phyloP scores from a whole-genome alignment of 1,140 invertebrate genomes.

The Cecropterus lyciades region DNA sequence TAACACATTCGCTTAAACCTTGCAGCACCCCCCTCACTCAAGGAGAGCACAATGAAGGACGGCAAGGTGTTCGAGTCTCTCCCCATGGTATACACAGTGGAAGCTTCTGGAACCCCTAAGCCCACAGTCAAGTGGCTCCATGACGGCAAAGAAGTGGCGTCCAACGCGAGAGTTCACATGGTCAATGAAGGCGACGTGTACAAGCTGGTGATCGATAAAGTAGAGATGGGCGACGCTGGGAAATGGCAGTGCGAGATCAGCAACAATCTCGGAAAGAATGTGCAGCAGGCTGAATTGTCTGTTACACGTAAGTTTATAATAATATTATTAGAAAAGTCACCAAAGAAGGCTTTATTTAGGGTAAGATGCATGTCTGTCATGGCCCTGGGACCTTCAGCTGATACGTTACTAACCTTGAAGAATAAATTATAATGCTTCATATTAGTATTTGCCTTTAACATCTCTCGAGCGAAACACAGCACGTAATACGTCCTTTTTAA shows the following conservation, averaged over 20 bases:
- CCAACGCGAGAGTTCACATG: slow-evolving; percentile 86
- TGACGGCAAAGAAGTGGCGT: slow-evolving; percentile 87
- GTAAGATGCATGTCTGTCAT: too few species aligned
- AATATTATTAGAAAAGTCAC: too few species aligned
- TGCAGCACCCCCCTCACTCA: slow-evolving; percentile 90
- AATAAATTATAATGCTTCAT: too few species aligned
- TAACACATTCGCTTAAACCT: slow-evolving; percentile 38
- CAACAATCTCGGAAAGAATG: slow-evolving; percentile 91
- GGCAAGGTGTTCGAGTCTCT: slow-evolving; percentile 90
- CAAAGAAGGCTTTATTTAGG: too few species aligned
- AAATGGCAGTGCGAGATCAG: slow-evolving; percentile 90
- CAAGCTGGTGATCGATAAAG: slow-evolving; percentile 88
- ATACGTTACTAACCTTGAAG: too few species aligned
- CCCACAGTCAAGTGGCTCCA: slow-evolving; percentile 92
- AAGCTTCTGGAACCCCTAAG: slow-evolving; percentile 89
- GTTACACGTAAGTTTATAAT: slow-evolving; percentile 91
- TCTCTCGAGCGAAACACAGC: too few species aligned
- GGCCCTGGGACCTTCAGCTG: too few species aligned
- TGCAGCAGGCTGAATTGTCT: slow-evolving; percentile 88
- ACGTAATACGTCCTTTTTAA: too few species aligned
- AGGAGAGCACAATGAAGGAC: slow-evolving; percentile 90
- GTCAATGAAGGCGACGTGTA: slow-evolving; percentile 89
- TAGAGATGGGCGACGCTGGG: slow-evolving; percentile 90
- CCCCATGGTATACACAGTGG: slow-evolving; percentile 88
- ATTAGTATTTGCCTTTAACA: too few species aligned